phyloP scores from a whole-genome alignment of 2,113 vertebrate species.

The Gallinago undulata region DNA sequence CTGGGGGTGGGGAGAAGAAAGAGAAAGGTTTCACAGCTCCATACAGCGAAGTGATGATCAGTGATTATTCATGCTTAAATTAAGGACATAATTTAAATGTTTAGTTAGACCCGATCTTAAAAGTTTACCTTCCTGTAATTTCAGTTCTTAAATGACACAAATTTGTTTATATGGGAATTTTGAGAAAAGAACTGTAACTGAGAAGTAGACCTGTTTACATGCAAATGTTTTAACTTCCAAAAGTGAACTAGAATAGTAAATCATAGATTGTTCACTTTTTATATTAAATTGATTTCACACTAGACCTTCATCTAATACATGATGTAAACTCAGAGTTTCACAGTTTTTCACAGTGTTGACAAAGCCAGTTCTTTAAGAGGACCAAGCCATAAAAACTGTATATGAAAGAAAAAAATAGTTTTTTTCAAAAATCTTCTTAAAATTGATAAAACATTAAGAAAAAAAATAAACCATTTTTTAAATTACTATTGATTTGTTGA shows the following conservation, averaged over 20 bases:
- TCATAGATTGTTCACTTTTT: background rate
- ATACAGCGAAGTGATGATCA: background rate
- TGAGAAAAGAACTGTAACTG: background rate
- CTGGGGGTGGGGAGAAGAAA: rapidly evolving
- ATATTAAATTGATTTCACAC: background rate
- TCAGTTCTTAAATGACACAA: background rate
- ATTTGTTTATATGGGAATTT: background rate
- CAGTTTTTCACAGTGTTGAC: background rate
- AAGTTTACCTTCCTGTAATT: background rate
- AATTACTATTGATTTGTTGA: background rate
- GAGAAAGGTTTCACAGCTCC: background rate
- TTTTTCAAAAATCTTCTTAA: background rate
- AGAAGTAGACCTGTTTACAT: background rate
- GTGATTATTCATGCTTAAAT: background rate
- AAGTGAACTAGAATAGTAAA: background rate
- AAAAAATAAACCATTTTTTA: background rate
- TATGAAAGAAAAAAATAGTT: background rate
- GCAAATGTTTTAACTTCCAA: background rate
- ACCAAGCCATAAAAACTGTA: background rate
- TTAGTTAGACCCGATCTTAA: background rate
- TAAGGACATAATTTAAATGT: background rate
- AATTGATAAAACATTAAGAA: background rate
- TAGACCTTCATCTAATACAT: background rate
- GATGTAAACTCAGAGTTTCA: background rate
- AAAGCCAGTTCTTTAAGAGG: background rate